phyloP scores from a whole-genome alignment of 2,797 vertebrate species.

The Manis crassicaudata region DNA sequence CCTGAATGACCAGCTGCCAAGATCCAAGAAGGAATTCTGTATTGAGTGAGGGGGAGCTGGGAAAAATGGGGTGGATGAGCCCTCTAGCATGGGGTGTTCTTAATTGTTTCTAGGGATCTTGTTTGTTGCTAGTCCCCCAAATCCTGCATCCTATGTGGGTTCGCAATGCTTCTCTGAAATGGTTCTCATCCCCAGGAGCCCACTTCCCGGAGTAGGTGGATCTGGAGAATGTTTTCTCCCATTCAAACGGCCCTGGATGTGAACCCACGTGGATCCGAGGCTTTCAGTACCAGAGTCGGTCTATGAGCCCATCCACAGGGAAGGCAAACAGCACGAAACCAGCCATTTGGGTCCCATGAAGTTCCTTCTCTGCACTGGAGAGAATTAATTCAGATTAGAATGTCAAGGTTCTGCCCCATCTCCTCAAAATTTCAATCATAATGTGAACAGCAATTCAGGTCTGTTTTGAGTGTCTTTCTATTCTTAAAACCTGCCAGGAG shows the following conservation, averaged over 20 bases:
- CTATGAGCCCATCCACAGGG: neutral
- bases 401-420: too few relatives aligned
- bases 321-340: neutral
- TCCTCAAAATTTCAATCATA: neutral
- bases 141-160: neutral
- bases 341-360: neutral
- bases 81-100: neutral
- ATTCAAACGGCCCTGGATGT: neutral
- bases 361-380: neutral
- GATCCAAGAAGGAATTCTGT: neutral
- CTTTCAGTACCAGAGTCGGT: neutral
- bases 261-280: neutral
- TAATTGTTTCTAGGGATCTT: neutral
- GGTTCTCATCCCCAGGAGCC: neutral
- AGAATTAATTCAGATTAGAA: neutral
- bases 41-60: accelerated
- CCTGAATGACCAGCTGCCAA: neutral
- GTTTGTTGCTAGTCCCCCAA: neutral
- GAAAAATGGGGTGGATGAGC: neutral
- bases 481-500: neutral
- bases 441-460: neutral
- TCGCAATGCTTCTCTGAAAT: neutral
- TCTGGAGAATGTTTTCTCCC: neutral
- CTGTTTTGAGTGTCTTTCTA: neutral
- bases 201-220: neutral